Percentiles rank a stretch among this genome's conserved stretches.
Conservation (phyloP, 1,140 invertebrate species). For the Euwallacea fornicatus region DNA sequence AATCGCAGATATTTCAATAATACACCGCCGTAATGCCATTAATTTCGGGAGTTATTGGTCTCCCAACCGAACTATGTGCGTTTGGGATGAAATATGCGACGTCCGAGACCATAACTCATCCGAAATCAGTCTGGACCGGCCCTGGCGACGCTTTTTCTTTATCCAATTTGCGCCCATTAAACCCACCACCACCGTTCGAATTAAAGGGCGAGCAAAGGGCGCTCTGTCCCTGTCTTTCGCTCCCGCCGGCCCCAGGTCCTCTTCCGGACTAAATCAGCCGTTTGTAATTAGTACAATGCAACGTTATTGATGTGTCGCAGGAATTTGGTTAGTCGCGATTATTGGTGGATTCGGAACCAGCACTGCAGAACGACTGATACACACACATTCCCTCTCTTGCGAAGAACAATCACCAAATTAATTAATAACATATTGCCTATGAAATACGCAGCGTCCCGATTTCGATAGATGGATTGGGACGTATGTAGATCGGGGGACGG, state of each 20-base stretch:
- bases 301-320: constrained; percentile 51
- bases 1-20: constrained; percentile 28
- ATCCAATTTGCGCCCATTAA: constrained; percentile 51
- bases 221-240: constrained; percentile 2
- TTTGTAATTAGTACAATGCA: constrained; percentile 51
- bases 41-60: constrained; percentile 51
- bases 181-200: constrained; percentile 42
- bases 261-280: constrained; percentile 49
- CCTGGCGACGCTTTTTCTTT: constrained; percentile 43
- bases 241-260: constrained; percentile 6
- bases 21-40: constrained; percentile 46
- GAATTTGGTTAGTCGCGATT: constrained; percentile 51
- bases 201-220: constrained; percentile 31
- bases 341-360: constrained; percentile 45
- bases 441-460: constrained; percentile 31
- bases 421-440: constrained; percentile 45
- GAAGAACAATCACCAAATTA: constrained; percentile 46
- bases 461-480: constrained; percentile 13
- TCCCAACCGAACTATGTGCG: constrained; percentile 49
- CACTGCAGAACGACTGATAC: constrained; percentile 46
- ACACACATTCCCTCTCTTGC: constrained; percentile 32
- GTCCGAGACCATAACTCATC: constrained; percentile 48
- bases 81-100: constrained; percentile 50
- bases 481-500: too few relatives aligned
- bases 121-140: constrained; percentile 45